A percentile compares a stretch with the other conserved stretches of the same genome.
These are phyloP conservation scores for Eurosta solidaginis DNA, from an alignment of 1,140 invertebrate genomes.

Conservation along the genomic window DNA sequence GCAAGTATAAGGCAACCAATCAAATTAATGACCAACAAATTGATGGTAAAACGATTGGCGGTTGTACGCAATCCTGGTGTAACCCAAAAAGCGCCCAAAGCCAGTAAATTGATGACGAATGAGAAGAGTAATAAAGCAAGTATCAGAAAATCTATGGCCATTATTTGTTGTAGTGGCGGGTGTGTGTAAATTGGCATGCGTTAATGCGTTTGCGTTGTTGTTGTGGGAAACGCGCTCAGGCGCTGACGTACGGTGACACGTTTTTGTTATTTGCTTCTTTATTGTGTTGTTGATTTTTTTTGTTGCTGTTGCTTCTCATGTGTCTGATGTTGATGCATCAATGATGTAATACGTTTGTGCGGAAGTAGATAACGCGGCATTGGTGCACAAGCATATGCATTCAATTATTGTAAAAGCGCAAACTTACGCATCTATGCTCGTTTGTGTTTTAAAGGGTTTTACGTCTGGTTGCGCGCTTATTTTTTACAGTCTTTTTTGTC, in stretches of 20 bases:
- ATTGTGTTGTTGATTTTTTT: not conserved
- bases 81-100: conserved; percentile 58
- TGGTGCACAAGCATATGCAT: not conserved
- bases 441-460: not conserved
- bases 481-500: not conserved
- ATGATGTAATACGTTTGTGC: conserved; percentile 26
- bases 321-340: conserved; percentile 20
- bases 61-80: conserved; percentile 57
- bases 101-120: conserved; percentile 56
- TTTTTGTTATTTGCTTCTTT: not conserved
- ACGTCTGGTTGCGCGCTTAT: not conserved
- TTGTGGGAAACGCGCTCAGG: not conserved
- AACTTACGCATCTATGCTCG: not conserved
- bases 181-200: not conserved
- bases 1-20: conserved; percentile 56
- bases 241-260: not conserved
- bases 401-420: not conserved
- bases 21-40: conserved; percentile 56
- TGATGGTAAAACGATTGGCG: conserved; percentile 59
- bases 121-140: conserved; percentile 56
- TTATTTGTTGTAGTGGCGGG: conserved; percentile 39
- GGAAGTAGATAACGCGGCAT: not conserved
- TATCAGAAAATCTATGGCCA: conserved; percentile 59
- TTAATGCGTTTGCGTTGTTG: not conserved
- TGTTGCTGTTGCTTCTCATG: not conserved